Evolutionary conservation across 2,797 vertebrate species (phyloP), one percentile per base, ranked within the genome.

Genomic region (Knipowitschia caucasica): DNA sequence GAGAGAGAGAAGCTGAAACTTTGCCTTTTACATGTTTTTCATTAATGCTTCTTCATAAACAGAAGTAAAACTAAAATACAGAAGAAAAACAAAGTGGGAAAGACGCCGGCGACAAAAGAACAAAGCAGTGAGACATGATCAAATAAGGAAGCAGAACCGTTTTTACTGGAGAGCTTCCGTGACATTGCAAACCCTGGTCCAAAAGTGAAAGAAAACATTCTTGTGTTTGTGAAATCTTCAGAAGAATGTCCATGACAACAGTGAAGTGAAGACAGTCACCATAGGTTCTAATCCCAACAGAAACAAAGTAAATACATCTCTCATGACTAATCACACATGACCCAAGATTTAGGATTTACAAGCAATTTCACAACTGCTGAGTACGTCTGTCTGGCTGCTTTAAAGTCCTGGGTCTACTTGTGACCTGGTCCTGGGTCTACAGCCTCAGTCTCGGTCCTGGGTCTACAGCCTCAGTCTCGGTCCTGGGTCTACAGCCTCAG

Each of bases 311-410:
- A 49, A 26, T 44, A 38, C 33, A 38, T 15, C 18, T 38, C 15
- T 20, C 7, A 50, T 6, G 34, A 49, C 35, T 39, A 47, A 33
- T 27, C 46, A 20, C n/a, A 38, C 45, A 76, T 62, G 34, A 34
- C 44, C 9, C 35, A 57, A 17, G 60, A 67, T 26, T 61, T 60
- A 10, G 4, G 60, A 67, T 26, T 61, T 60, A 10, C 3, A 5
- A 36, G 47, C 40, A 53, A 64, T 82, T 82, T 78, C 73, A 59
- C 63, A 78, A 76, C 50, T 40, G 43, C 47, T 40, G 59, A 7
- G 56, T 62, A 56, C 30, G 24, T 36, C 8, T 30, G 49, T 35
- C 46, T 58, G 24, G 20, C 39, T 14, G 7, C 49, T 40, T 7
- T 18, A 29, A 51, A 24, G n/a, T n/a, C n/a, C n/a, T n/a, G n/a